A percentile compares a stretch with the other conserved stretches of the same genome.
Evolutionary conservation across 2,797 vertebrate species (phyloP).

Genomic region (Mormyrops attenuatus): DNA sequence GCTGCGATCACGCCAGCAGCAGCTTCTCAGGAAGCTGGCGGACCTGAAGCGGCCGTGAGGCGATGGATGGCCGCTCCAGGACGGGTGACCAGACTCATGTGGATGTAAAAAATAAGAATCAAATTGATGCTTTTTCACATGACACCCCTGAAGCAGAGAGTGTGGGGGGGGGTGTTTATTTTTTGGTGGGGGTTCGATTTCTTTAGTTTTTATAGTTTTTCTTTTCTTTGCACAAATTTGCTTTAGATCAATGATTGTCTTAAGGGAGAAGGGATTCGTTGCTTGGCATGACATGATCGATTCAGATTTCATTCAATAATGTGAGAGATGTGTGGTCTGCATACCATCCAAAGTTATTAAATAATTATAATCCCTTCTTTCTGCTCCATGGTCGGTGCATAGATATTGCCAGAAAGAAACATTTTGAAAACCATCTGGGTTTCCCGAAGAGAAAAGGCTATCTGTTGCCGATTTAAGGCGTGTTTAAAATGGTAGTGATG

Average conservation of each 20-base stretch:
- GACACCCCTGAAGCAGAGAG: not conserved
- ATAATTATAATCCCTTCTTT: not conserved
- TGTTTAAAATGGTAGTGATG: slow-evolving; percentile 36
- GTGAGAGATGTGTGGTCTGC: not conserved
- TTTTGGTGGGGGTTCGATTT: slow-evolving; percentile 43
- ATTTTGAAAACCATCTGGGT: not conserved
- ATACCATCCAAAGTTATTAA: not conserved
- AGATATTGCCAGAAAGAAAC: not conserved
- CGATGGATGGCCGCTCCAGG: not conserved
- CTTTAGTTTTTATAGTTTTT: slow-evolving; percentile 25
- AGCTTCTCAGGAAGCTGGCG: slow-evolving; percentile 78
- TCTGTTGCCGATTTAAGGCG: slow-evolving; percentile 20
- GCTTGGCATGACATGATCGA: not conserved
- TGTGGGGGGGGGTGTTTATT: too few relatives aligned
- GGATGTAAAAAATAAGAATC: not conserved
- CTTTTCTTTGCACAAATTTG: slow-evolving; percentile 66
- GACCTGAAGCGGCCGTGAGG: slow-evolving; percentile 76
- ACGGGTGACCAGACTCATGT: not conserved
- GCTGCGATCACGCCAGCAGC: slow-evolving; percentile 72
- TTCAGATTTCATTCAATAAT: not conserved
- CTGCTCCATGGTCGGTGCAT: not conserved
- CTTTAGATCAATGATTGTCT: slow-evolving; percentile 49
- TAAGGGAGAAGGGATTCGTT: slow-evolving; percentile 38
- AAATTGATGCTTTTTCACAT: not conserved
- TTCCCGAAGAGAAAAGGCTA: not conserved